Evolutionary conservation across 2,888 invertebrate species (phyloP), one percentile per base, ranked within the genome.

Genomic region (Ectropis crepuscularia): DNA sequence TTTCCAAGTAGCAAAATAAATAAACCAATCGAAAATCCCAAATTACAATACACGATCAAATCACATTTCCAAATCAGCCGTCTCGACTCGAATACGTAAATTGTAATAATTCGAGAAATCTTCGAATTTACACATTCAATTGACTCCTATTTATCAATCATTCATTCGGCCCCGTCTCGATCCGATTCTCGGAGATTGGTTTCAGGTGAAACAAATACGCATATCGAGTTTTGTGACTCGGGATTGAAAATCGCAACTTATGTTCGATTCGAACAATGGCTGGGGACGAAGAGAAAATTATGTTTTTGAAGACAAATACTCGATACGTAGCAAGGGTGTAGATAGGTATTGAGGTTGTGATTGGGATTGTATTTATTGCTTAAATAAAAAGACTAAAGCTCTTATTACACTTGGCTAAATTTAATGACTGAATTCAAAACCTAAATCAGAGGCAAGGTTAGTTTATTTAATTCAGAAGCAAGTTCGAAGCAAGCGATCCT

Each of bases 191-290:
- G n/a, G 54, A 63, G 51, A 59, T 60, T 61, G 60, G 28, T 65
- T 48, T 55, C 59, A 60, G 53, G 55, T 53, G 57, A 57, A 63
- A 59, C 63, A 55, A 59, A 59, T 59, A 55, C 46, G 38, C 57
- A 41, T 53, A 63, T 54, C 63, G 53, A 58, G 57, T 59, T 45
- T 50, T 50, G 45, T 7, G 37, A 46, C 41, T 59, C 38, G 41
- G n/a, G 59, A 63, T 63, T 58, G 63, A 53, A 62, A 57, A 53
- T 57, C 57, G 53, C 11, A 63, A 58, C 53, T 58, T 47, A 57
- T 36, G 49, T 41, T 46, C 50, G 16, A 12, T 47, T 45, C 39
- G 61, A 55, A 61, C 61, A 61, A 61, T 57, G 48, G 39, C 49
- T 41, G 43, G 39, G 53, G 57, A 48, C 16, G 53, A 42, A 61